Evolutionary conservation across 2,888 invertebrate species (phyloP), one percentile per base, ranked within the genome.

Genomic region (Drosophila demipolita): DNA sequence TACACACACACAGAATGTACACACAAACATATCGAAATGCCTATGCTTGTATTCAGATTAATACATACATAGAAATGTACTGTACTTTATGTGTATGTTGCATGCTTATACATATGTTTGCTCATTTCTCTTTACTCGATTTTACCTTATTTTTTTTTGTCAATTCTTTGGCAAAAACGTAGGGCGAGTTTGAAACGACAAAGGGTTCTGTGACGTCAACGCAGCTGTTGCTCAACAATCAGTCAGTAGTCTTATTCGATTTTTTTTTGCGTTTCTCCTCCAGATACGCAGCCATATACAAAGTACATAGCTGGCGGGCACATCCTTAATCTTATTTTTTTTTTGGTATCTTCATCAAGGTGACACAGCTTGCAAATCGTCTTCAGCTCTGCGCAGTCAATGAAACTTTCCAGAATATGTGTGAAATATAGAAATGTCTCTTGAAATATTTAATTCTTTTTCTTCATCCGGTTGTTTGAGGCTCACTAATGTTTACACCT

Each of bases 361-460:
- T 87, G 89, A 87, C 89, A 87, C 79, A 87, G 66, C 74, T 82
- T 68, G 50, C 33, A 17, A 53, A 53, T 35, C 52, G 36, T 26
- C 23, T 59, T 52, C 52, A 33, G 5, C 32, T 50, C 55, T 33
- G 48, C 32, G 50, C 55, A 36, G 52, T 74, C 72, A 86, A 81
- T 86, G 79, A 63, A 76, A 57, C 50, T 62, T 35, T 64, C 64
- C 54, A 61, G 45, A 74, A 20, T 32, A 40, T 17, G 15, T 23
- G 23, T 23, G 15, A 65, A 66, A 76, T 40, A 48, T n/a, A 35
- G 59, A 71, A 74, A 52, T 66, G 45, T 64, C 45, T 26, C 55
- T 80, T 87, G 66, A 73, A 73, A 80, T 76, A 65, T 79, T 84
- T 76, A 83, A 85, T 87, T 84, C 69, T 80, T 78, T 87, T 82